Evolutionary conservation across 1,140 invertebrate genomes (phyloP), one percentile per base, ranked within the genome.

Genomic region (Calycopis cecrops): DNA sequence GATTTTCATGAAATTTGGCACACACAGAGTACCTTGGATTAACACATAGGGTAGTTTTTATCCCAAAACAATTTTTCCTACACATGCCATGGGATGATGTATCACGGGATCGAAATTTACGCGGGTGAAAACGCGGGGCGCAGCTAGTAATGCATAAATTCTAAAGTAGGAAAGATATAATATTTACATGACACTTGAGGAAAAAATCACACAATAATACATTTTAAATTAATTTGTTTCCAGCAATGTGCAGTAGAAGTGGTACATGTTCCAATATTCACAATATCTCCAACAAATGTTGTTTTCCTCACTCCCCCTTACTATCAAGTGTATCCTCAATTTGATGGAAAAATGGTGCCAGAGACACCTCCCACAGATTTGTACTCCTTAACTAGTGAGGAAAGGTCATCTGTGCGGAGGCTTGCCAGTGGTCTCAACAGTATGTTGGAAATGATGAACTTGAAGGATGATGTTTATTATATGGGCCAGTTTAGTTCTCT

Each of bases 271-370:
- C 92, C 92, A 40, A 82, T 93, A 38, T 92, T 92, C 55, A 76
- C 90, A 18, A 89, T 90, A 16, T 71, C 87, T 47, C 77, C 92
- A 28, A 90, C 89, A 54, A 89, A 90, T 71, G 76, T 89, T 51
- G 57, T 93, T 21, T 93, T 94, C 69, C 74, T 93, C 0, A 91
- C 92, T 33, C 93, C 93, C 34, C 86, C 90, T 47, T 92, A 91
- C 69, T 76, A 76, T 33, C 77, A 89, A 35, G 50, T 93, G n/a
- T 91, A 91, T 76, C 91, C 93, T 44, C 69, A 89, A 16, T 88
- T 90, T 55, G 76, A 88, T 52, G 75, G 77, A 4, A 79, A 80
- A 35, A 65, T 89, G 18, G 73, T 71, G 33, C 70, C 88, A 3
- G 84, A 89, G 28, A 73, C 77, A 21, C 61, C 75, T 49, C 65